Conservation (phyloP, 2,797 vertebrate genomes). For the Macrochelys suwanniensis region DNA sequence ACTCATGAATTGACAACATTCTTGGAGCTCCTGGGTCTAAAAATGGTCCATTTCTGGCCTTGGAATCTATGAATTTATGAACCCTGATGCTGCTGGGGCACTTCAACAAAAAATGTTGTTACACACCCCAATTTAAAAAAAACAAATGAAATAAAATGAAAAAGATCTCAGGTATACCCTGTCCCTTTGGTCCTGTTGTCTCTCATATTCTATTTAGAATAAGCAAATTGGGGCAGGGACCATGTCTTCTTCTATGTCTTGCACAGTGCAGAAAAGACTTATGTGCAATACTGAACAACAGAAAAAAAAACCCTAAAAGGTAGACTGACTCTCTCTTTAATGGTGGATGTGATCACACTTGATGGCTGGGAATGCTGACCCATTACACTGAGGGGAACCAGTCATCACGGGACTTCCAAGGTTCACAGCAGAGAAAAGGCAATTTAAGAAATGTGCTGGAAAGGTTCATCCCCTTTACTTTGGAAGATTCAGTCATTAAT, state of each 20-base stretch:
- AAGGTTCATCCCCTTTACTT: neutral
- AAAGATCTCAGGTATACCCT: neutral
- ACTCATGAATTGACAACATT: neutral
- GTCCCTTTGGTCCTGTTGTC: neutral
- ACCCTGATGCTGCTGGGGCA: neutral
- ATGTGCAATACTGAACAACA: neutral
- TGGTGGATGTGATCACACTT: neutral
- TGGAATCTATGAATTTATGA: neutral
- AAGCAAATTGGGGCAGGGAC: neutral
- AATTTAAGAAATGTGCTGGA: neutral
- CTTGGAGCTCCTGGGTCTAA: neutral
- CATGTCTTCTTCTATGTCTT: neutral
- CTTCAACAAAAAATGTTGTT: neutral
- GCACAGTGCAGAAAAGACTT: too few relatives aligned
- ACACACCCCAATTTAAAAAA: neutral
- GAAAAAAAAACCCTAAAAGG: neutral
- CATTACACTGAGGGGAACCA: neutral
- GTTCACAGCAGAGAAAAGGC: neutral
- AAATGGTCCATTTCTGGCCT: neutral
- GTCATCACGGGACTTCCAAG: neutral
- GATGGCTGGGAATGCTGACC: neutral
- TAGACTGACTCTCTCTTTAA: fast-evolving
- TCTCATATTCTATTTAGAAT: neutral
- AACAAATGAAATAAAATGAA: neutral
- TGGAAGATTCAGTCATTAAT: neutral